These are phyloP conservation scores for Aptenodytes forsteri DNA, from an alignment of 2,113 vertebrate species.

Conservation along the genomic window DNA sequence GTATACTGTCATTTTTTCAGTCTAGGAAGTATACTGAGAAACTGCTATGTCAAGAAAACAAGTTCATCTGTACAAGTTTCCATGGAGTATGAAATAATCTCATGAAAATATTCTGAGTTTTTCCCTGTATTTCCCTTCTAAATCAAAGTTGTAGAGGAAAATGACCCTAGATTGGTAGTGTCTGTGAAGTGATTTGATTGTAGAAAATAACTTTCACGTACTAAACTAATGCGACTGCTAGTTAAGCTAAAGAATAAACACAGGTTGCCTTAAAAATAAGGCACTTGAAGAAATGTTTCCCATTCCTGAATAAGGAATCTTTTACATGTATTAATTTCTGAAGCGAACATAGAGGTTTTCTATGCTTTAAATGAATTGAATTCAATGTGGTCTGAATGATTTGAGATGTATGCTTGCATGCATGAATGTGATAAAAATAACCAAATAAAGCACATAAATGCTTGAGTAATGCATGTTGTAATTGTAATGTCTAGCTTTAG, in stretches of 20 bases:
- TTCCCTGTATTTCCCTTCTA: background rate
- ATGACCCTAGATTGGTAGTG: background rate
- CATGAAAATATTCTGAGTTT: background rate
- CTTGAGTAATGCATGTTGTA: conserved; percentile 49
- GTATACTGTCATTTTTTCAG: background rate
- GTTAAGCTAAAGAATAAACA: background rate
- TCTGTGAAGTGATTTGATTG: background rate
- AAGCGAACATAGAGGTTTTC: background rate
- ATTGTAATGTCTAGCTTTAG: conserved; percentile 25
- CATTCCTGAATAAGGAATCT: background rate
- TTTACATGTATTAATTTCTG: background rate
- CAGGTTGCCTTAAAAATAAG: background rate
- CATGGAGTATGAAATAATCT: background rate
- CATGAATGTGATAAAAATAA: conserved; percentile 46
- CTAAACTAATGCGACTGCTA: background rate
- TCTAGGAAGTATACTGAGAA: background rate
- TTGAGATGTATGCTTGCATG: background rate
- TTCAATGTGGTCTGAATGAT: background rate
- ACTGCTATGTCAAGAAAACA: background rate
- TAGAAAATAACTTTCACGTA: background rate
- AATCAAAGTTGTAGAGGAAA: background rate
- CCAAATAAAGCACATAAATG: background rate
- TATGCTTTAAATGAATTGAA: background rate
- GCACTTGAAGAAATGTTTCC: background rate
- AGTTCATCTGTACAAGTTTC: background rate